A percentile compares a stretch with the other conserved stretches of the same genome.
Evolutionary conservation across 2,797 vertebrate species (phyloP).

Genomic region (Poeciliopsis gracilis): DNA sequence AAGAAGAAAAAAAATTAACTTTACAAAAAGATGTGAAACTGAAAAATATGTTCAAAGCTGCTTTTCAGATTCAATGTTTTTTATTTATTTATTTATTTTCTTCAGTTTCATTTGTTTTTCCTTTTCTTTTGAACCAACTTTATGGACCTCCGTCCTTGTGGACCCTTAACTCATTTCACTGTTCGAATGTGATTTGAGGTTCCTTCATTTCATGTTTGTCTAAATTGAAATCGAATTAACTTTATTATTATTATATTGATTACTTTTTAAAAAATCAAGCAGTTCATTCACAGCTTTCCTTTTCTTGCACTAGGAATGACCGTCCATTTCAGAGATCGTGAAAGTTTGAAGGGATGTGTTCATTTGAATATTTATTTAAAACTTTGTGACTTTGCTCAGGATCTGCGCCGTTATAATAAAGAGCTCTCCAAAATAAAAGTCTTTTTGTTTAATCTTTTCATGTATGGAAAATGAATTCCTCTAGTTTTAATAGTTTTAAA

Average conservation of each 20-base stretch:
- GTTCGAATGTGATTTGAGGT: slow-evolving; percentile 8
- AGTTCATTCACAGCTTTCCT: neutral
- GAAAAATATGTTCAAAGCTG: no score
- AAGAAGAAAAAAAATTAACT: no score
- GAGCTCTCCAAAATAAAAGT: slow-evolving; percentile 46
- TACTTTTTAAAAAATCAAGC: neutral
- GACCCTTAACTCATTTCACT: slow-evolving; percentile 3
- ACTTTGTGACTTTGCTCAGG: slow-evolving; percentile 5
- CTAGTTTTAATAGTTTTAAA: neutral
- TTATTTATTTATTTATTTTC: no score
- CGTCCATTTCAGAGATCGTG: neutral
- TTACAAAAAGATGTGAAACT: no score
- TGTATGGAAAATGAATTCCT: neutral
- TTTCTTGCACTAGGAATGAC: neutral
- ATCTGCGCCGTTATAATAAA: slow-evolving; percentile 21
- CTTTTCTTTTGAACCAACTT: no score
- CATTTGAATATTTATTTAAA: slow-evolving; percentile 26
- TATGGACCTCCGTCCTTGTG: slow-evolving; percentile 12
- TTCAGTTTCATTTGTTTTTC: no score
- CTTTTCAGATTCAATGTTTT: no score
- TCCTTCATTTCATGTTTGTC: slow-evolving; percentile 8
- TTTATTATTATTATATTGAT: neutral
- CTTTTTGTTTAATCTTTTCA: no score
- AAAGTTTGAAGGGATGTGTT: neutral
- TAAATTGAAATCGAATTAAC: slow-evolving; percentile 3